These are phyloP conservation scores for Seriola dumerili DNA, from an alignment of 2,113 vertebrate genomes.

Conservation along the genomic window DNA sequence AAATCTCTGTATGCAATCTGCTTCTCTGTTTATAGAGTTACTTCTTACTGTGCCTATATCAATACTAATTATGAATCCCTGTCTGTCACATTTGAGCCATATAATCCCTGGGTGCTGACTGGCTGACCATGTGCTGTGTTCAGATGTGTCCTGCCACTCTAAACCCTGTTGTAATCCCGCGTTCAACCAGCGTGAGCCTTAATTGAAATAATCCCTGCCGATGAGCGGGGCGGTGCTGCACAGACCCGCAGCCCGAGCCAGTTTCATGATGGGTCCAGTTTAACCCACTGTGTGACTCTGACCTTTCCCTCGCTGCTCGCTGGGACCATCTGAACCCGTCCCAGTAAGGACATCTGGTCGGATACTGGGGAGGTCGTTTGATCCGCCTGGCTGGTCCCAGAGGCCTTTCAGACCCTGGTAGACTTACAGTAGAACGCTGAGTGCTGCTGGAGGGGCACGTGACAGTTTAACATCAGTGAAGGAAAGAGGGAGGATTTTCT, in stretches of 20 bases:
- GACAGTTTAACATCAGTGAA: constrained; percentile 28
- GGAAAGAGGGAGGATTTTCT: neutral
- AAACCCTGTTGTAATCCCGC: constrained; percentile 79
- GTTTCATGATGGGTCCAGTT: constrained; percentile 85
- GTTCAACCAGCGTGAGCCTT: constrained; percentile 77
- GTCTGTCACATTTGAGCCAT: constrained; percentile 55
- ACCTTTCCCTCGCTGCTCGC: constrained; percentile 84
- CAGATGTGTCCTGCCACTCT: constrained; percentile 74
- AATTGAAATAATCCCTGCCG: constrained; percentile 81
- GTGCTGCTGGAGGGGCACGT: constrained; percentile 44
- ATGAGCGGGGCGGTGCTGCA: constrained; percentile 47
- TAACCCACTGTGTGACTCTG: constrained; percentile 87
- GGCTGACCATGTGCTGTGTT: constrained; percentile 67
- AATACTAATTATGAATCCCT: constrained; percentile 32
- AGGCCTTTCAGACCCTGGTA: constrained; percentile 63
- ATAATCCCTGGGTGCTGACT: constrained; percentile 59
- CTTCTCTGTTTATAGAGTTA: neutral
- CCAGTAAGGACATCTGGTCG: constrained; percentile 85
- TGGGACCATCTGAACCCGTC: constrained; percentile 84
- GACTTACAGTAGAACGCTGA: constrained; percentile 42
- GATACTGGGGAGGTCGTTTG: constrained; percentile 74
- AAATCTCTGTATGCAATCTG: neutral
- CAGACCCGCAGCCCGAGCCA: constrained; percentile 71
- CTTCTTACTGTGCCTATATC: neutral
- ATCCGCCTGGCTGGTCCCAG: constrained; percentile 74